Conservation (phyloP, 1,140 invertebrate species). For the Dufourea novaeangliae region DNA sequence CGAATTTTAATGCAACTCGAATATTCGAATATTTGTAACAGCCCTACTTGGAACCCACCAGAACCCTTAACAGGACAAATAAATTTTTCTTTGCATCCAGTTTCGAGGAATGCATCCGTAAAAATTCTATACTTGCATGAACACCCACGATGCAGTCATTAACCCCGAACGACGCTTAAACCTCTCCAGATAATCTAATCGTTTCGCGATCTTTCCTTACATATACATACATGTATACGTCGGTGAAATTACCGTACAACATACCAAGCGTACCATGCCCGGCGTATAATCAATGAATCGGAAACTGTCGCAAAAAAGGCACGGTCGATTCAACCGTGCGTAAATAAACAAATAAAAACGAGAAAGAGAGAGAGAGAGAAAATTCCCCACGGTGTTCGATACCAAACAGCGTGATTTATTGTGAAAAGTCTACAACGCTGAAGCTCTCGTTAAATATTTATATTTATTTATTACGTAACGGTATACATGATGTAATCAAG, state of each 20-base stretch:
- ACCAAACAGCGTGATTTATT: slow-evolving; percentile 24
- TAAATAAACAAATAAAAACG: not conserved
- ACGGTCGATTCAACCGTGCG: not conserved
- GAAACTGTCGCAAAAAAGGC: not conserved
- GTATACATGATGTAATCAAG: not conserved
- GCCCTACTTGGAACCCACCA: too few relatives aligned
- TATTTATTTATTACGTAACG: slow-evolving; percentile 17
- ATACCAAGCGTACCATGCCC: not conserved
- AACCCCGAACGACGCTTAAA: not conserved
- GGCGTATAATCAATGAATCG: not conserved
- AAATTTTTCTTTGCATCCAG: too few relatives aligned
- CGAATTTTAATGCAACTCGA: too few relatives aligned
- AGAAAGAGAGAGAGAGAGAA: not conserved
- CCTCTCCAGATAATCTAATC: not conserved
- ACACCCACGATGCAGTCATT: too few relatives aligned
- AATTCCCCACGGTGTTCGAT: not conserved
- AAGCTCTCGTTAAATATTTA: slow-evolving; percentile 33
- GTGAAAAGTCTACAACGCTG: slow-evolving; percentile 3
- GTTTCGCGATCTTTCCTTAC: not conserved
- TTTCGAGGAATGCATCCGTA: too few relatives aligned
- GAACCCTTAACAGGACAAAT: too few relatives aligned
- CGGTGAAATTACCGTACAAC: too few relatives aligned
- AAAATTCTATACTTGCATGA: too few relatives aligned
- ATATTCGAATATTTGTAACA: too few relatives aligned
- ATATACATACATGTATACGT: too few relatives aligned